phyloP scores from a whole-genome alignment of 2,888 invertebrate species.

The Stenotaenia linearis region DNA sequence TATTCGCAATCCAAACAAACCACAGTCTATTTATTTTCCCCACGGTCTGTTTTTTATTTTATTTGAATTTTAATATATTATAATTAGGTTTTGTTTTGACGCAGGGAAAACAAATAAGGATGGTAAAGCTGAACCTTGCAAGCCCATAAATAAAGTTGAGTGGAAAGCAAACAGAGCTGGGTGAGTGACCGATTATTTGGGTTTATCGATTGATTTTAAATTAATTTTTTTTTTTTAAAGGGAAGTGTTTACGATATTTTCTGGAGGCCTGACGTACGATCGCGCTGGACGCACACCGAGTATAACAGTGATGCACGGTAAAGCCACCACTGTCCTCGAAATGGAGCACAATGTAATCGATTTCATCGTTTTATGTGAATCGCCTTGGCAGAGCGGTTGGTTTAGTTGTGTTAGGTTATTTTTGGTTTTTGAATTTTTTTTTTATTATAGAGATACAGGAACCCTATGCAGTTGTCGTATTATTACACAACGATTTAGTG shows the following conservation, averaged over 20 bases:
- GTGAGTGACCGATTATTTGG: slow-evolving; percentile 40
- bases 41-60: slow-evolving; percentile 63
- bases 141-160: slow-evolving; percentile 90
- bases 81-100: slow-evolving; percentile 41
- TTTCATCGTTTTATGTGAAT: slow-evolving; percentile 92
- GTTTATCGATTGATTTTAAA: neutral
- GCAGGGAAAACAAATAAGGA: slow-evolving; percentile 86
- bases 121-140: slow-evolving; percentile 86
- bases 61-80: neutral
- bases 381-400: slow-evolving; percentile 83
- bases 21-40: slow-evolving; percentile 69
- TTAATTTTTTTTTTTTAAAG: slow-evolving; percentile 51
- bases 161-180: slow-evolving; percentile 78
- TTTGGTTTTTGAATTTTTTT: neutral
- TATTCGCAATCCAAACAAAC: slow-evolving; percentile 64
- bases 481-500: slow-evolving; percentile 95
- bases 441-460: slow-evolving; percentile 80
- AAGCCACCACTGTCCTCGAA: slow-evolving; percentile 93
- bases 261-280: slow-evolving; percentile 89
- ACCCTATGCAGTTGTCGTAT: slow-evolving; percentile 94
- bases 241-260: slow-evolving; percentile 93
- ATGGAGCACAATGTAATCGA: slow-evolving; percentile 98
- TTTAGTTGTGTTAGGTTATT: neutral
- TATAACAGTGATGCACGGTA: slow-evolving; percentile 92
- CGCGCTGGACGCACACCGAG: slow-evolving; percentile 76